Percentiles rank a stretch among this genome's conserved stretches.
phyloP scores from a whole-genome alignment of 2,797 vertebrate species.

The Hydrocynus forskahlii region DNA sequence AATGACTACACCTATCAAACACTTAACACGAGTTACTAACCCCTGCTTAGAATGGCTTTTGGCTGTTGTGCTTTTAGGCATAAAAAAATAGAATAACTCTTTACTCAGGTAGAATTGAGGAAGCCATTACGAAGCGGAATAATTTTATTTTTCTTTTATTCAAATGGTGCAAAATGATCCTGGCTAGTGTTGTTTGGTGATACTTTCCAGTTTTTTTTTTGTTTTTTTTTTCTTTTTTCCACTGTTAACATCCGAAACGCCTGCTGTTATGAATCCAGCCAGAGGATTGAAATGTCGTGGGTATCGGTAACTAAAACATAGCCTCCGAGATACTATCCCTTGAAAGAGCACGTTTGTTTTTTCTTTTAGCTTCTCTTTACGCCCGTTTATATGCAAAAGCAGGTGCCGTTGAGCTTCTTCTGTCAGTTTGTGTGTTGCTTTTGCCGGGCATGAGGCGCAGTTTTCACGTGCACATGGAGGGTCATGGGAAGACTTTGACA shows the following conservation, averaged over 20 bases:
- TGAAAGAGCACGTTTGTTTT: not conserved
- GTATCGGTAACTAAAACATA: not conserved
- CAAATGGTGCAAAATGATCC: slow-evolving; percentile 11
- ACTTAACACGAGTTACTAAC: slow-evolving; percentile 66
- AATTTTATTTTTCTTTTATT: slow-evolving; percentile 60
- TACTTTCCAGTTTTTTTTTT: not conserved
- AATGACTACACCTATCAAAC: slow-evolving; percentile 74
- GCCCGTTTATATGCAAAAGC: slow-evolving; percentile 23
- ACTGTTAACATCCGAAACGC: not conserved
- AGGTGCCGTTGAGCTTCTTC: not conserved
- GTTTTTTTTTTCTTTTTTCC: too few species aligned
- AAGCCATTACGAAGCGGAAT: slow-evolving; percentile 75
- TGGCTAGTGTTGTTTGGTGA: not conserved
- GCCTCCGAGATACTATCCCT: not conserved
- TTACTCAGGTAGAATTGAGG: slow-evolving; percentile 64
- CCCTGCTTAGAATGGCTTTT: slow-evolving; percentile 75
- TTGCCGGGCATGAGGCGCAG: not conserved
- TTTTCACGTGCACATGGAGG: not conserved
- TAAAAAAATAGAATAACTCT: slow-evolving; percentile 32
- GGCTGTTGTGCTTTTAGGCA: slow-evolving; percentile 73
- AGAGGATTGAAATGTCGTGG: not conserved
- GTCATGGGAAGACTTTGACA: not conserved
- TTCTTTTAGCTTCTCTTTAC: not conserved
- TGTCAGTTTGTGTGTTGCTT: not conserved
- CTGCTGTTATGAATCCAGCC: not conserved